Conservation (phyloP, 2,888 invertebrate species). For the Apodemia zela region DNA sequence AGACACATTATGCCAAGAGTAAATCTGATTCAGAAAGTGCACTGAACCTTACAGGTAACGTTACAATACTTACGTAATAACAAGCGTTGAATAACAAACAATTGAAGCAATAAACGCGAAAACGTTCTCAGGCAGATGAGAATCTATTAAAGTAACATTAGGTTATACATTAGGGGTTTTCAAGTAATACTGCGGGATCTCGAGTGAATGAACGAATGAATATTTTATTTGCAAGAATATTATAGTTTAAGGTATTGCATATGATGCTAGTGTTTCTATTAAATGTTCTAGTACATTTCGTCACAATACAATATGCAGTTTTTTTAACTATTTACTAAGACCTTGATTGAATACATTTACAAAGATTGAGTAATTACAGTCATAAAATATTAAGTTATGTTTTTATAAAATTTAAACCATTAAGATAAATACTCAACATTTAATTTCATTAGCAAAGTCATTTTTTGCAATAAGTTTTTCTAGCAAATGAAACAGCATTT, state of each 20-base stretch:
- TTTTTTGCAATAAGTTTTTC: no score
- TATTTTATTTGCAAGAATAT: background rate
- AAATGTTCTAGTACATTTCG: no score
- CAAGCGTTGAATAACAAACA: slow-evolving; percentile 63
- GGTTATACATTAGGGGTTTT: slow-evolving; percentile 34
- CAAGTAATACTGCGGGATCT: background rate
- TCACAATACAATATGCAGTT: no score
- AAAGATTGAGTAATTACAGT: no score
- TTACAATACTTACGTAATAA: slow-evolving; percentile 33
- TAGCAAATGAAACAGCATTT: no score
- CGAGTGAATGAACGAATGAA: background rate
- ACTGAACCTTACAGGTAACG: slow-evolving; percentile 26
- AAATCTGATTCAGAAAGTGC: slow-evolving; percentile 22
- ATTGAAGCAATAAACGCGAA: slow-evolving; percentile 70
- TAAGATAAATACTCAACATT: no score
- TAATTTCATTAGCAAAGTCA: no score
- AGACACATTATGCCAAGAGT: background rate
- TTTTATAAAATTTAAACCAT: no score
- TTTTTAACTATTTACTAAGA: no score
- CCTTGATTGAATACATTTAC: no score
- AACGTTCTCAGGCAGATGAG: slow-evolving; percentile 53
- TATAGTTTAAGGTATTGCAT: background rate
- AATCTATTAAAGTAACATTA: slow-evolving; percentile 62
- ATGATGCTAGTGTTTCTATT: no score
- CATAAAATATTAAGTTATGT: no score